These are phyloP conservation scores for Arvicanthis niloticus DNA, from an alignment of 2,113 vertebrate species.

Conservation along the genomic window DNA sequence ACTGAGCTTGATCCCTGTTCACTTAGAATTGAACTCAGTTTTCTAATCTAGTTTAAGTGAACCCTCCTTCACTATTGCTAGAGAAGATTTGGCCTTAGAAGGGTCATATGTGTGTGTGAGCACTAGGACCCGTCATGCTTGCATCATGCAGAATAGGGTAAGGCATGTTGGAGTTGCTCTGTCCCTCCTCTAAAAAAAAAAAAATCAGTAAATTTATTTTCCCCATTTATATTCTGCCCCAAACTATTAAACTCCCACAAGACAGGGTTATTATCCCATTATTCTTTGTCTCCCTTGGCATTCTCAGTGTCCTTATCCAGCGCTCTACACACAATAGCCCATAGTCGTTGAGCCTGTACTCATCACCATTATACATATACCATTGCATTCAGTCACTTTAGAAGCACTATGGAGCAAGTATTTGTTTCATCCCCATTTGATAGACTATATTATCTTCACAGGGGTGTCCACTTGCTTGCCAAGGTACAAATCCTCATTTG, in stretches of 20 bases:
- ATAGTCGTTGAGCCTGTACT: neutral
- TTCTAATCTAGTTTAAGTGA: slow-evolving; percentile 24
- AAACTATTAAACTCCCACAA: neutral
- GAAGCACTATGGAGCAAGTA: neutral
- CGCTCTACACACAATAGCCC: neutral
- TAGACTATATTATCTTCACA: neutral
- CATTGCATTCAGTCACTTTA: slow-evolving; percentile 19
- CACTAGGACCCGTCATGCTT: neutral
- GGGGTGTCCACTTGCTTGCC: neutral
- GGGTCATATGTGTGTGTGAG: too few species aligned
- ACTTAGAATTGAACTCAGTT: slow-evolving; percentile 36
- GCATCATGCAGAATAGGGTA: neutral
- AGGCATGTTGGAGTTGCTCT: neutral
- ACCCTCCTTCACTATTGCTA: neutral
- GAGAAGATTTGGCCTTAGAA: neutral
- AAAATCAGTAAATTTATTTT: neutral
- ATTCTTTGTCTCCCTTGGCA: neutral
- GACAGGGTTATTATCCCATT: neutral
- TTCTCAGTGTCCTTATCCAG: neutral
- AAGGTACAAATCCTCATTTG: slow-evolving; percentile 41
- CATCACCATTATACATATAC: neutral
- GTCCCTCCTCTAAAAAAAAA: neutral
- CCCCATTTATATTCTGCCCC: neutral
- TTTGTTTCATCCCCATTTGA: neutral
- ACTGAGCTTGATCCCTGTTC: slow-evolving; percentile 10